Evolutionary conservation across 2,888 invertebrate species (phyloP).

Genomic region (Mesorhabditis spiculigera): DNA sequence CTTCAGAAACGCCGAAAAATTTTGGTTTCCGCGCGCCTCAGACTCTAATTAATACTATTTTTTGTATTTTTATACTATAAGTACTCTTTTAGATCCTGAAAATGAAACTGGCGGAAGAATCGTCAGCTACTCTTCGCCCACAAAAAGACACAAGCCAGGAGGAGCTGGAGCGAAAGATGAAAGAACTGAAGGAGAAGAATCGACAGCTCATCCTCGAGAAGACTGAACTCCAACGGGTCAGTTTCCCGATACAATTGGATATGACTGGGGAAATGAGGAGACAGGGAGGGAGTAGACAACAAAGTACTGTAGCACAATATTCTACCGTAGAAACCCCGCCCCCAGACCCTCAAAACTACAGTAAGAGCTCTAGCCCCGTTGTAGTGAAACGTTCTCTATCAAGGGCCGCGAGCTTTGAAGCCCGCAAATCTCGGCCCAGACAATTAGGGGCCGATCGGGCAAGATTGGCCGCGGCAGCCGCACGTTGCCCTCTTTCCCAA

Average conservation of each 20-base stretch:
- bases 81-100: conserved; percentile 42
- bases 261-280: background rate
- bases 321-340: conserved; percentile 8
- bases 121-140: conserved; percentile 25
- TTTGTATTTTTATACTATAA: background rate
- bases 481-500: background rate
- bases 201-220: conserved; percentile 57
- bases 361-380: conserved; percentile 4
- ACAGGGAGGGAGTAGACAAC: conserved; percentile 2
- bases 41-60: too few relatives aligned
- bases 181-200: conserved; percentile 57
- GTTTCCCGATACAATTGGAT: conserved; percentile 11
- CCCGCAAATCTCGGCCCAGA: background rate
- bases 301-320: background rate
- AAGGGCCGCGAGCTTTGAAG: background rate
- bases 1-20: too few relatives aligned
- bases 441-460: conserved; percentile 4
- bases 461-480: background rate
- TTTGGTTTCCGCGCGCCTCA: background rate
- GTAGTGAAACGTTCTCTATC: background rate
- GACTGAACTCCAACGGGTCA: conserved; percentile 59
- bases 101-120: conserved; percentile 42
- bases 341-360: conserved; percentile 10
- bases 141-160: conserved; percentile 43
- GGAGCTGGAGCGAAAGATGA: conserved; percentile 60